Conservation (phyloP, 2,113 vertebrate genomes). For the Mobula hypostoma region DNA sequence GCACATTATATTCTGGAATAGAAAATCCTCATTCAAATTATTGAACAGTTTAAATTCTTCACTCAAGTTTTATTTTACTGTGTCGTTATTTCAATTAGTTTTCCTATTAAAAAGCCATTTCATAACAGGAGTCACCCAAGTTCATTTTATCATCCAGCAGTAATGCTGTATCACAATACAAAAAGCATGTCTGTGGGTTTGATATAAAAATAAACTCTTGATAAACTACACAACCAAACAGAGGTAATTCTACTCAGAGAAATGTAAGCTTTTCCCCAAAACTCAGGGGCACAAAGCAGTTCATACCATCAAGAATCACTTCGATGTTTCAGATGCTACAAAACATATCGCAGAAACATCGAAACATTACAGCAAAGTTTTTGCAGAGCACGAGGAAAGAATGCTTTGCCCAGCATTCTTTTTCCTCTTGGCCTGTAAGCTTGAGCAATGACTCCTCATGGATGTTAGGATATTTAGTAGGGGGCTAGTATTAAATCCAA, state of each 20-base stretch:
- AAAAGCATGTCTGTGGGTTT: neutral
- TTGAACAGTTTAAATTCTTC: neutral
- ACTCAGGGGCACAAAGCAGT: neutral
- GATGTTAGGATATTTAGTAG: neutral
- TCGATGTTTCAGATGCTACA: neutral
- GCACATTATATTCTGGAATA: neutral
- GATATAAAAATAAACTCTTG: neutral
- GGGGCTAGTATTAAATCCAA: neutral
- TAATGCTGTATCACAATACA: neutral
- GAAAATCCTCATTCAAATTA: neutral
- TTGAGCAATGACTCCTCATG: neutral
- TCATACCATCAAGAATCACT: neutral
- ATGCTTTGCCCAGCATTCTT: neutral
- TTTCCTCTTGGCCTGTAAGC: too few relatives aligned
- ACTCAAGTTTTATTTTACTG: neutral
- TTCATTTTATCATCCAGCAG: neutral
- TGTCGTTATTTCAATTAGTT: neutral
- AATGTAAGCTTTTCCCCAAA: neutral
- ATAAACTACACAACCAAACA: neutral
- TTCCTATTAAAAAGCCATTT: neutral
- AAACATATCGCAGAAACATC: neutral
- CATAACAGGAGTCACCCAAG: neutral
- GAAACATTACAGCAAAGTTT: neutral
- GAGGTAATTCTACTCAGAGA: neutral
- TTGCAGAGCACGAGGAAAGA: too few relatives aligned